Base-by-base conservation (phyloP, 2,113 vertebrate species). In the Plestiodon gilberti region DNA sequence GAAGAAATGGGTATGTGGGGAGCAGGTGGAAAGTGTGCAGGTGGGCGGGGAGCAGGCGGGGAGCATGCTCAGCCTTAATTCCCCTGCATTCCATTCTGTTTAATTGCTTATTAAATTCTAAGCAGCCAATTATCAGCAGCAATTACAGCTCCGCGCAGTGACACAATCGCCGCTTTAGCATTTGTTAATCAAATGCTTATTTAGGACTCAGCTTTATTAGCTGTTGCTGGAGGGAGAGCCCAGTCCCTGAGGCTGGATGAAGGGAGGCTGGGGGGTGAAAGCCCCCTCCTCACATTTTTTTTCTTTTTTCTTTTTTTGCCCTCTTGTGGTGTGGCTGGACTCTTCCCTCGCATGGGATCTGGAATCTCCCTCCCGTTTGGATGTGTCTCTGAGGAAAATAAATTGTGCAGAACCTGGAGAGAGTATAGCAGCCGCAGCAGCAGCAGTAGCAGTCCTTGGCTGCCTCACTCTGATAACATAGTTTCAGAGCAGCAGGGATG, bases 21-120 rank as follows among this genome's bases (percentile, higher is more conserved):
- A 4, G 1, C 0, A 22, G 90, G 87, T 1, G 0, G 1, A 28
- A 8, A 62, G 1, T 57, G 70, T 55, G 69, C 85, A 86, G 78
- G 82, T 80, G 83, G 89, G 90, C 59, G 7, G 87, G 25, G 43
- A 87, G 87, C 43, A 55, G 92, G 90, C 93, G 88, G 92, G 89
- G 91, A 94, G 55, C 89, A 93, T 88, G 95, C 95, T 94, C 93
- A 65, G 85, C 40, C 18, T 95, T 96, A 97, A 97, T 97, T 96
- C 96, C 95, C 96, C 95, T 90, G 91, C 95, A 97, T 97, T 97
- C 96, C 96, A 94, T 97, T 97, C 97, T 96, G 95, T 96, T 96
- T 97, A 97, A 97, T 97, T 97, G 96, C 97, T 97, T 97, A 97
- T 97, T 97, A 97, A 97, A 97, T 97, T 96, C 97, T 97, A 97